Percentiles rank a stretch among this genome's conserved stretches.
phyloP scores from a whole-genome alignment of 2,113 vertebrate species.

The Apodemus sylvaticus region DNA sequence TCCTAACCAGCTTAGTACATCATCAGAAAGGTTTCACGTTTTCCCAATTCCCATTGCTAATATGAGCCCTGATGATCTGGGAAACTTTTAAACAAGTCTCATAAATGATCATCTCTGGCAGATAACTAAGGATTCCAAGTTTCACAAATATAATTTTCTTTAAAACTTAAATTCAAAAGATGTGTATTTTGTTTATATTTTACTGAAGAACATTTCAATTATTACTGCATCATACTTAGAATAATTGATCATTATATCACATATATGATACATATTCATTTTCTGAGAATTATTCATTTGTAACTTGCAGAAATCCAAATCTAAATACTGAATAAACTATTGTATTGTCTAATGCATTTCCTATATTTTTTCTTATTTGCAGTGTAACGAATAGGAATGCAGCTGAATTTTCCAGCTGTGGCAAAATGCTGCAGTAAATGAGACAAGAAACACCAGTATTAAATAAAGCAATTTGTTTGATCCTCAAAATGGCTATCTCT shows the following conservation, averaged over 20 bases:
- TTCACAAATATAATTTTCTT: not conserved
- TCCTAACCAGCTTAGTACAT: not conserved
- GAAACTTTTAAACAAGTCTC: not conserved
- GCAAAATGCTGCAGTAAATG: conserved; percentile 55
- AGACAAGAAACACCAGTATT: conserved; percentile 52
- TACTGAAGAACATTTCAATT: conserved; percentile 22
- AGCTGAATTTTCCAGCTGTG: conserved; percentile 66
- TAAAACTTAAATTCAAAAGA: conserved; percentile 18
- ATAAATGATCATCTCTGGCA: not conserved
- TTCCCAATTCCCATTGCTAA: not conserved
- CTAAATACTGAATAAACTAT: conserved; percentile 45
- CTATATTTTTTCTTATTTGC: conserved; percentile 44
- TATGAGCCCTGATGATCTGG: not conserved
- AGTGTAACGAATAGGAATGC: conserved; percentile 36
- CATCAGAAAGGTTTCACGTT: not conserved
- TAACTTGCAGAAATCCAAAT: conserved; percentile 44
- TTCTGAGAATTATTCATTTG: conserved; percentile 49
- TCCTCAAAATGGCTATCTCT: conserved; percentile 49
- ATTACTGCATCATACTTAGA: conserved; percentile 3
- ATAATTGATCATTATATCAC: conserved; percentile 34
- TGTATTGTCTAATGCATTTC: conserved; percentile 34
- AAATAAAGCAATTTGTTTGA: conserved; percentile 61
- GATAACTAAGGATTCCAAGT: not conserved
- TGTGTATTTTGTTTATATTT: not conserved
- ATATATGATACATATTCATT: conserved; percentile 30